Base-by-base conservation (phyloP, 2,797 vertebrate genomes). In the Parauchenoglanis punctatus region DNA sequence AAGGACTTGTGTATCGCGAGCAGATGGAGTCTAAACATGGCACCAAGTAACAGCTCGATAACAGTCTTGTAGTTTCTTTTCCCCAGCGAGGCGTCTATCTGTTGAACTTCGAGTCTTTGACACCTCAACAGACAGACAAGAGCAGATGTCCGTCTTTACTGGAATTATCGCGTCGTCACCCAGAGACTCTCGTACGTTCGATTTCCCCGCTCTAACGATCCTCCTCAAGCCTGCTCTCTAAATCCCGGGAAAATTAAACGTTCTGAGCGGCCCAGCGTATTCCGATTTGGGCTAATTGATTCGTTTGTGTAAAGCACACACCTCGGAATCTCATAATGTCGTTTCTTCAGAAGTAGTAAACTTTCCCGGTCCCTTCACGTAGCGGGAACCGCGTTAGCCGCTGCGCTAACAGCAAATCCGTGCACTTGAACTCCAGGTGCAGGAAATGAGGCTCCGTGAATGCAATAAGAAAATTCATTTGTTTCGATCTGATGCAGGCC, bases 401-500 rank as follows among this genome's bases (percentile, higher is more conserved):
- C 49, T 23, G 4, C 28, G 49, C 63, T n/a, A 76, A 52, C 25
- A 15, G 46, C 73, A 18, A 54, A 77, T 18, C 52, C 8, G n/a
- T 54, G 52, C 31, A 56, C 49, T 31, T 58, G 84, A 89, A 87
- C 87, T 91, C 76, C 52, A 78, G 88, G 88, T 88, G 89, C 88
- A 84, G 81, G 72, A 85, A 88, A 87, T 86, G 68, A 54, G 87
- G 85, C 84, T 59, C 83, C 72, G 81, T 61, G 59, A 81, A 89
- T 23, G 17, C 52, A 58, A 78, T 78, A 56, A 78, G 52, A 78
- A 78, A 89, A 88, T 93, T 89, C 89, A 91, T 93, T 91, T 91
- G 91, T 89, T 91, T 91, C 86, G 91, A 91, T 91, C 91, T 90
- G 87, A 78, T 28, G 86, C 87, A 86, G 85, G 75, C 89, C 91